Evolutionary conservation across 2,888 invertebrate genomes (phyloP), one percentile per base, ranked within the genome.

Genomic region (Eupithecia vulgata): DNA sequence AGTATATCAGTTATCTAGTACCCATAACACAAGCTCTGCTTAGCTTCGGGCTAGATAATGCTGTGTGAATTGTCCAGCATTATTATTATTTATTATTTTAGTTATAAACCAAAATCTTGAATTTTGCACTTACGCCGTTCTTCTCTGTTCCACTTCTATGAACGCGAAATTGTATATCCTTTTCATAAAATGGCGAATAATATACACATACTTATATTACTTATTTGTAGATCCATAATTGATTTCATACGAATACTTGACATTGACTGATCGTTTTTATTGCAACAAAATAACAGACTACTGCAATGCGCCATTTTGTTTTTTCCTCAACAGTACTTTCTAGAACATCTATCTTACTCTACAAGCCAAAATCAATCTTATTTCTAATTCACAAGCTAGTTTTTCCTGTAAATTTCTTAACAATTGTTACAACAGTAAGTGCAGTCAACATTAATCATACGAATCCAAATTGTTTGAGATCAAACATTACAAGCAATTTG

Each of bases 391-490:
- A 21, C 61, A 67, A 37, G 70, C 61, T 57, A 48, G n/a, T 48
- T 70, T 68, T 73, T 72, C 34, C 65, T 17, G 13, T 68, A 42
- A 61, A 72, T 76, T 77, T 74, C 76, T 48, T 77, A 79, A 74
- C 77, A 79, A 82, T 84, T 82, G 84, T 85, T 83, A 82, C 83
- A 85, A 86, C 85, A 85, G 87, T 86, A 87, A 84, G 84, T 85
- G 84, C 88, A 88, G 76, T 86, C 86, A 86, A 88, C 94, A 94
- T 94, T 91, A 94, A 94, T 94, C 94, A 94, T 93, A 89, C 85
- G 86, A 88, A 90, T 89, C 87, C 86, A 89, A 94, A 93, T 92
- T 91, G 92, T 92, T 92, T 90, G 85, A 90, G 87, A 88, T 87
- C 85, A 81, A 80, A 76, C 70, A 77, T 42, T 35, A 40, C 42